These are phyloP conservation scores for Alcis repandata DNA, from an alignment of 2,888 invertebrate species.

Conservation along the genomic window DNA sequence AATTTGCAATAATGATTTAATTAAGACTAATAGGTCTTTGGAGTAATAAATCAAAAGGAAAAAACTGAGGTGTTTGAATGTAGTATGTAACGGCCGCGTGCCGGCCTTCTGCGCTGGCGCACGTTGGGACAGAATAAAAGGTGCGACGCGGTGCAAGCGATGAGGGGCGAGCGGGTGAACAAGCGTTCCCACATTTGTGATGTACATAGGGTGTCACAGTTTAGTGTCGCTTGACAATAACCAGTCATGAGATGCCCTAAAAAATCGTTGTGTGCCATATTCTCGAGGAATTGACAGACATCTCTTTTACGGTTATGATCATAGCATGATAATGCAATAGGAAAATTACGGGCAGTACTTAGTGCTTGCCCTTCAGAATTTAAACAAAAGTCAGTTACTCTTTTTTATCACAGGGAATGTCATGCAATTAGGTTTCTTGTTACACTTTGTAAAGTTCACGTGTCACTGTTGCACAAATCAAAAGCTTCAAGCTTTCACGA, in stretches of 20 bases:
- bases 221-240: neutral
- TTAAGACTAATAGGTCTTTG: conserved; percentile 17
- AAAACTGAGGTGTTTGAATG: conserved; percentile 32
- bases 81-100: conserved; percentile 39
- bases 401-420: neutral
- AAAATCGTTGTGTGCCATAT: neutral
- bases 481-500: conserved; percentile 6
- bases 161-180: conserved; percentile 29
- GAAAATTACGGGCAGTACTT: too few relatives aligned
- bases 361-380: too few relatives aligned
- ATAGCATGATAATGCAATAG: too few relatives aligned
- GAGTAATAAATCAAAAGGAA: conserved; percentile 12
- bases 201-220: too few relatives aligned
- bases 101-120: conserved; percentile 41
- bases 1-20: conserved; percentile 30
- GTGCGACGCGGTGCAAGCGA: conserved; percentile 40
- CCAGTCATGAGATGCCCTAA: neutral
- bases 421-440: too few relatives aligned
- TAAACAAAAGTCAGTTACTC: too few relatives aligned
- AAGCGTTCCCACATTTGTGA: too few relatives aligned
- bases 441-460: neutral
- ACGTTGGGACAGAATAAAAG: conserved; percentile 41
- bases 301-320: too few relatives aligned
- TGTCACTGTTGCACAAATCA: neutral
- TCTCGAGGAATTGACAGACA: too few relatives aligned